A percentile compares a stretch with the other conserved stretches of the same genome.
Conservation (phyloP, 2,113 vertebrate genomes). For the rabbit (Oryctolagus cuniculus) region DNA sequence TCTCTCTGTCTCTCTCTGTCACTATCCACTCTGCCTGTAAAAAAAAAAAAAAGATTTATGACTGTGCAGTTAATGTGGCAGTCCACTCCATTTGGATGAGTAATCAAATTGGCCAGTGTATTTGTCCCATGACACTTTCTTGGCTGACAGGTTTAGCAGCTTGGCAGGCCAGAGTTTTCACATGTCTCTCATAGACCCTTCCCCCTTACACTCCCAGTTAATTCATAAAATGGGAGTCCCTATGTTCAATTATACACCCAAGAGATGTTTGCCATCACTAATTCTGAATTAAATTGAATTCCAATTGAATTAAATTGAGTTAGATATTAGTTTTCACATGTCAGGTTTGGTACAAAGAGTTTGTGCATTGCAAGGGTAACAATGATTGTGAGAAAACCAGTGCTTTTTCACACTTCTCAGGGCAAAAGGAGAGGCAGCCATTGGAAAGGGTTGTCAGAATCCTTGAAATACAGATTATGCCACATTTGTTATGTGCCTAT, state of each 20-base stretch:
- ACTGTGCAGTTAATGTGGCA: rapidly evolving
- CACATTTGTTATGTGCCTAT: neutral
- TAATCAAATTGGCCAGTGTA: neutral
- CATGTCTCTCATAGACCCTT: neutral
- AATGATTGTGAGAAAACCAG: neutral
- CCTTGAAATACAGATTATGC: neutral
- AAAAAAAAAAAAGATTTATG: neutral
- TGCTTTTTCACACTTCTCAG: neutral
- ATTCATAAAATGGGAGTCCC: neutral
- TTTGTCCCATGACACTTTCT: neutral
- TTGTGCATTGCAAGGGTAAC: neutral
- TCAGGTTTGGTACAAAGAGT: neutral
- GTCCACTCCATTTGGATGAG: neutral
- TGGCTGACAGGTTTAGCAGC: neutral
- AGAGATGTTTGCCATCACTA: neutral
- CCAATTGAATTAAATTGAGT: too few species aligned
- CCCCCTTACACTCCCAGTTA: neutral
- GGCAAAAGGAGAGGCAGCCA: neutral
- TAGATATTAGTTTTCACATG: neutral
- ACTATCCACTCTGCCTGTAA: too few species aligned
- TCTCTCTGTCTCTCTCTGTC: too few species aligned
- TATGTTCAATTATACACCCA: neutral
- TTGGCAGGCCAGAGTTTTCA: neutral
- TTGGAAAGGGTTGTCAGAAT: neutral
- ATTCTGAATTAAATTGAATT: neutral